These are phyloP conservation scores for Scatophagus argus DNA, from an alignment of 2,113 vertebrate genomes.

Conservation along the genomic window DNA sequence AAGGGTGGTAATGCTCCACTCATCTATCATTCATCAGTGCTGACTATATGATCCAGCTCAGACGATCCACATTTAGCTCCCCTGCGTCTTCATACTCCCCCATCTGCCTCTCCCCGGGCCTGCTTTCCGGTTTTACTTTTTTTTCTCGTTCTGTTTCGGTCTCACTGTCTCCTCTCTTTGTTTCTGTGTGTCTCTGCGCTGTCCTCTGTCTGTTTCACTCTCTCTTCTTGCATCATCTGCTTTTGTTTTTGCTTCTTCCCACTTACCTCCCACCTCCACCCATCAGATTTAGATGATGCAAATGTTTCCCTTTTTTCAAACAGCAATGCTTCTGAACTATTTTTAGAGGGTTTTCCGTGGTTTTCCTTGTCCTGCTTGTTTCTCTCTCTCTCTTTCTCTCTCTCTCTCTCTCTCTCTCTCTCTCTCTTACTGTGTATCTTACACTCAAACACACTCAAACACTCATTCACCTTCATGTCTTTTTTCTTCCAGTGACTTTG, in stretches of 20 bases:
- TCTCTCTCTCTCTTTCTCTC: constrained; percentile 13
- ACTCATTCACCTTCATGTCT: constrained; percentile 45
- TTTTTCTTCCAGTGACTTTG: constrained; percentile 66
- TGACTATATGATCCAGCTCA: constrained; percentile 67
- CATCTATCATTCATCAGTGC: constrained; percentile 71
- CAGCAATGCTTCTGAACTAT: constrained; percentile 19
- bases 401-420: constrained; percentile 13
- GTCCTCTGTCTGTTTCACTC: constrained; percentile 4
- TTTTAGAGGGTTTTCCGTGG: constrained; percentile 34
- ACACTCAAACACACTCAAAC: constrained; percentile 36
- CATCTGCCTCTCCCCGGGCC: background rate
- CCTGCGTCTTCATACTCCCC: background rate
- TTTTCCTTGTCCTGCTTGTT: constrained; percentile 33
- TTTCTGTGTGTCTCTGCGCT: background rate
- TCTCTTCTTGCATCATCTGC: background rate
- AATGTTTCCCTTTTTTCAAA: background rate
- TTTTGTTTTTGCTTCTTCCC: constrained; percentile 18
- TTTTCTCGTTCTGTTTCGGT: background rate
- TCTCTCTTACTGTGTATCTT: constrained; percentile 9
- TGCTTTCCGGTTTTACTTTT: background rate
- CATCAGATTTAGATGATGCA: constrained; percentile 8
- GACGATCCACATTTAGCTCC: constrained; percentile 63
- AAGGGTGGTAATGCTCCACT: constrained; percentile 59
- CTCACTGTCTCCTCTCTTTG: background rate
- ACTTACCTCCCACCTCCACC: constrained; percentile 6